Percentiles rank a stretch among this genome's conserved stretches.
Conservation (phyloP, 2,797 vertebrate species). For the Anguilla marmorata region DNA sequence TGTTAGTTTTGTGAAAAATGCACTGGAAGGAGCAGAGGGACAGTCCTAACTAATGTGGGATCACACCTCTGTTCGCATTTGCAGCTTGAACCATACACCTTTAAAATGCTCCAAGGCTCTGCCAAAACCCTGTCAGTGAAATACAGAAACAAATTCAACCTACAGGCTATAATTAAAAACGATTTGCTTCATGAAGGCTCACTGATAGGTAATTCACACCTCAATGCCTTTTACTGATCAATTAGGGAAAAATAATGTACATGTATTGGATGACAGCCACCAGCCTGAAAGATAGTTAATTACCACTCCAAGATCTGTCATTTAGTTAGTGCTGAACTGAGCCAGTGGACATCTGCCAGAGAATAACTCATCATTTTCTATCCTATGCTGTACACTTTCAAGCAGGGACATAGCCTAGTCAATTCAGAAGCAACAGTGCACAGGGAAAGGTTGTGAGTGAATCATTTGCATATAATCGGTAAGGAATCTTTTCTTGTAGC, state of each 20-base stretch:
- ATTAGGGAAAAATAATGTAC: conserved; percentile 15
- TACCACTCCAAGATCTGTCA: conserved; percentile 18
- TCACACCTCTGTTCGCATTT: background rate
- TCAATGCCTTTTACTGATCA: conserved; percentile 13
- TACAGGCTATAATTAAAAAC: conserved; percentile 17
- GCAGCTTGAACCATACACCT: background rate
- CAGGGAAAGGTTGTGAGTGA: background rate
- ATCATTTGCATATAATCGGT: background rate
- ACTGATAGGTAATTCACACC: conserved; percentile 8
- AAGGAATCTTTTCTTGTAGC: no score
- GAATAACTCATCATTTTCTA: background rate
- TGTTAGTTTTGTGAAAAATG: no score
- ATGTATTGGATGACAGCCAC: background rate
- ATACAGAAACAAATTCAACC: conserved; percentile 7
- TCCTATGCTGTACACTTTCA: background rate
- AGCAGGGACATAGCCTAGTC: background rate
- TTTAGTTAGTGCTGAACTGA: background rate
- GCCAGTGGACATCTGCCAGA: background rate
- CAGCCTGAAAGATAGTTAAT: conserved; percentile 20
- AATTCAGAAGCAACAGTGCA: background rate
- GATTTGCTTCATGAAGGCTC: conserved; percentile 15
- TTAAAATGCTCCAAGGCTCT: background rate
- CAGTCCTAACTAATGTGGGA: background rate
- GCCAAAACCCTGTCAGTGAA: background rate
- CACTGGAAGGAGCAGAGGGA: background rate